Conservation (phyloP, 2,888 invertebrate species). For the Zonitis immaculata region DNA sequence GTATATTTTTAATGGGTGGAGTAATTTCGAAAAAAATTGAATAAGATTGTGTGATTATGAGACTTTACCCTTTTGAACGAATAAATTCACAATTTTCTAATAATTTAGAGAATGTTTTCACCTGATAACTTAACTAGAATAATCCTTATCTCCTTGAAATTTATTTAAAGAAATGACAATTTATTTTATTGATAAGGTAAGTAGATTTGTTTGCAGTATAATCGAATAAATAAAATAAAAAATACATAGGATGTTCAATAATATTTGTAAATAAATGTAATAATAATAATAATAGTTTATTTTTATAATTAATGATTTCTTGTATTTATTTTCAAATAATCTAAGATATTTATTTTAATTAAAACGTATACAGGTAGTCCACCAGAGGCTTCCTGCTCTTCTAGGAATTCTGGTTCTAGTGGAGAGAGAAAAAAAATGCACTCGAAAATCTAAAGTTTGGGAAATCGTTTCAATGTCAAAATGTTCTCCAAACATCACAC, state of each 20-base stretch:
- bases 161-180: neutral
- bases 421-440: too few species aligned
- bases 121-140: neutral
- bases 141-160: neutral
- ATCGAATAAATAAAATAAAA: too few species aligned
- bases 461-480: too few species aligned
- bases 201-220: neutral
- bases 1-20: slow-evolving; percentile 22
- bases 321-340: too few species aligned
- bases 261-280: neutral
- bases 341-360: too few species aligned
- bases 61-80: slow-evolving; percentile 5
- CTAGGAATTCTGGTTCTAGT: too few species aligned
- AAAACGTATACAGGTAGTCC: too few species aligned
- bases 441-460: too few species aligned
- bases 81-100: slow-evolving; percentile 20
- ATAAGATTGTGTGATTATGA: slow-evolving; percentile 15
- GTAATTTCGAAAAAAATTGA: neutral
- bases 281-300: neutral
- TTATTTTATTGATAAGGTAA: neutral
- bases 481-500: too few species aligned
- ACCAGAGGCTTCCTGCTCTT: too few species aligned
- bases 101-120: neutral
- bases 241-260: neutral
- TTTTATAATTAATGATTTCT: too few species aligned